phyloP scores from a whole-genome alignment of 2,888 invertebrate species.

The Acleris laterana region DNA sequence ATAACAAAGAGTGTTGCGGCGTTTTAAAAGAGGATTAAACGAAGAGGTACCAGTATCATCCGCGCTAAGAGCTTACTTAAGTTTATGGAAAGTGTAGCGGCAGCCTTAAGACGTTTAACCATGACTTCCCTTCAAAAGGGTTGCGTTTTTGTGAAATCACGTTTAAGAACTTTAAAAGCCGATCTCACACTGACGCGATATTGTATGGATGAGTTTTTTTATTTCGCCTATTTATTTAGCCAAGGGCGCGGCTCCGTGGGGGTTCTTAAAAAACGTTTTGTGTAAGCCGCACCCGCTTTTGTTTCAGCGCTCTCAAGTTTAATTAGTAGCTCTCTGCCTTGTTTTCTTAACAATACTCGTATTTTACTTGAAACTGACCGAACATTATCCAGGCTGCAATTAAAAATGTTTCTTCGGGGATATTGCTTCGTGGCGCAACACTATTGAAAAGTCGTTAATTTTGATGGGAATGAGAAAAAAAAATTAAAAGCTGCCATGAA shows the following conservation, averaged over 20 bases:
- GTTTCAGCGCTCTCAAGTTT: slow-evolving; percentile 71
- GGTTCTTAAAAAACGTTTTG: slow-evolving; percentile 70
- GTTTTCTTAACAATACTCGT: slow-evolving; percentile 58
- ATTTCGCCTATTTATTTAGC: slow-evolving; percentile 48
- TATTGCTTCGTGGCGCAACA: slow-evolving; percentile 11
- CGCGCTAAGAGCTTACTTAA: slow-evolving; percentile 77
- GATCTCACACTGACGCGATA: slow-evolving; percentile 69
- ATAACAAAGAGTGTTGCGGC: slow-evolving; percentile 77
- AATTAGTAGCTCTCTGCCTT: slow-evolving; percentile 74
- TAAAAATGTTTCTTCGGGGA: slow-evolving; percentile 17
- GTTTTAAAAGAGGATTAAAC: slow-evolving; percentile 76
- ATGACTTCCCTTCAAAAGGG: slow-evolving; percentile 80
- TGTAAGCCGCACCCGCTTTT: slow-evolving; percentile 60
- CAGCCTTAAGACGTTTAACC: slow-evolving; percentile 70
- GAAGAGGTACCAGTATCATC: slow-evolving; percentile 79
- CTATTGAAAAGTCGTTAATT: slow-evolving; percentile 33
- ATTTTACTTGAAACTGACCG: slow-evolving; percentile 31
- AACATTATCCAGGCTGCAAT: slow-evolving; percentile 18
- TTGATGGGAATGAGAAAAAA: slow-evolving; percentile 23
- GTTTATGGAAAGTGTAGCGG: slow-evolving; percentile 79
- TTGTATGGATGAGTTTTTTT: slow-evolving; percentile 69
- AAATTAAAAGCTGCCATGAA: slow-evolving; percentile 47
- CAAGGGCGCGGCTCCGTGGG: slow-evolving; percentile 66
- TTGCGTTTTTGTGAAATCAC: slow-evolving; percentile 81
- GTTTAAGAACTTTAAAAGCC: slow-evolving; percentile 64